phyloP scores from a whole-genome alignment of 2,888 invertebrate genomes.

The Phortica magna region DNA sequence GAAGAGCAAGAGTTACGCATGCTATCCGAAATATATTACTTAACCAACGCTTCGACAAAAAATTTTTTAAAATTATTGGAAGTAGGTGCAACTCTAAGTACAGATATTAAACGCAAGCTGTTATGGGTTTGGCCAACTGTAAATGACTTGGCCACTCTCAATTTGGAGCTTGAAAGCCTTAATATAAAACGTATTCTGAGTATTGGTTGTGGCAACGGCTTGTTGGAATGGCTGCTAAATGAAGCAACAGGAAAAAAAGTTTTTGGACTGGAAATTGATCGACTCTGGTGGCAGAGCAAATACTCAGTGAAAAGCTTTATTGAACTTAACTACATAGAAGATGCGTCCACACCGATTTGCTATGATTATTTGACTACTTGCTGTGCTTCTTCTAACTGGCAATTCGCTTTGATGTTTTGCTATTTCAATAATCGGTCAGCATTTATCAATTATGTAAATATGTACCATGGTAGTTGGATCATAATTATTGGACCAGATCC shows the following conservation, averaged over 20 bases:
- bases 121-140: conserved; percentile 88
- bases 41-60: conserved; percentile 52
- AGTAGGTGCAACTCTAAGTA: conserved; percentile 63
- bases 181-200: conserved; percentile 81
- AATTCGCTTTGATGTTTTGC: conserved; percentile 85
- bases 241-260: conserved; percentile 80
- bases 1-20: conserved; percentile 51
- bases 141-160: conserved; percentile 82
- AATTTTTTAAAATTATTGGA: conserved; percentile 79
- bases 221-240: conserved; percentile 89
- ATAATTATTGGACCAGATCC: conserved; percentile 87
- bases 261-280: conserved; percentile 87
- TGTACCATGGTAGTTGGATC: conserved; percentile 83
- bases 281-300: conserved; percentile 88
- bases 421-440: conserved; percentile 88
- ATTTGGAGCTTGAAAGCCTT: conserved; percentile 77
- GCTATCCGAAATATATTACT: conserved; percentile 54
- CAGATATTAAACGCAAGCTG: conserved; percentile 78
- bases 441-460: conserved; percentile 83
- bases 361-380: conserved; percentile 77
- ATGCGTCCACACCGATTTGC: conserved; percentile 51
- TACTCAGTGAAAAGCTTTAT: conserved; percentile 87
- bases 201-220: conserved; percentile 88
- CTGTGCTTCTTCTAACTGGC: conserved; percentile 67
- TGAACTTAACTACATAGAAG: conserved; percentile 80